These are phyloP conservation scores for Hybognathus amarus DNA, from an alignment of 2,797 vertebrate species.

Conservation along the genomic window DNA sequence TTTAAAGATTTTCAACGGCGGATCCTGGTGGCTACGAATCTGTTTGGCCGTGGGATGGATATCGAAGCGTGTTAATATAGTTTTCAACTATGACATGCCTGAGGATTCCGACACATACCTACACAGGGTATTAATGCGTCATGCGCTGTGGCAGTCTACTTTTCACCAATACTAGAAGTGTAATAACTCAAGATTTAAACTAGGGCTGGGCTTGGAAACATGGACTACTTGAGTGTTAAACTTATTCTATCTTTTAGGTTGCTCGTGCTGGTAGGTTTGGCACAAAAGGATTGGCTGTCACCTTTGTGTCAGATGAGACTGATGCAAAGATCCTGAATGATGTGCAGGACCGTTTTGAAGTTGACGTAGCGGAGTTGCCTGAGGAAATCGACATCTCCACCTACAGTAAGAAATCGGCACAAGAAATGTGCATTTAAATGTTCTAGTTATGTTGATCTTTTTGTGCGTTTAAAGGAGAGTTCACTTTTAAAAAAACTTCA, in stretches of 20 bases:
- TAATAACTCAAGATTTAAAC: background rate
- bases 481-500: too few species aligned
- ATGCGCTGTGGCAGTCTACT: background rate
- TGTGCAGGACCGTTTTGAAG: constrained; percentile 90
- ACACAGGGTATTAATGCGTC: constrained; percentile 70
- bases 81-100: constrained; percentile 88
- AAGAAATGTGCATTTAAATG: background rate
- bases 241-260: constrained; percentile 72
- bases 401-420: constrained; percentile 80
- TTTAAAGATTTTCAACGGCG: constrained; percentile 90
- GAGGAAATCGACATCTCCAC: constrained; percentile 92
- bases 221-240: background rate
- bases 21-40: constrained; percentile 88
- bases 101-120: constrained; percentile 81
- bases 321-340: constrained; percentile 90
- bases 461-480: background rate
- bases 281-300: constrained; percentile 87
- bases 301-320: constrained; percentile 87
- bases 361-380: constrained; percentile 88
- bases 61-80: constrained; percentile 90
- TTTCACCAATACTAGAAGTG: background rate
- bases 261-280: constrained; percentile 88
- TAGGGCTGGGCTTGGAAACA: background rate
- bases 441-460: background rate
- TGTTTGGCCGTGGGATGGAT: constrained; percentile 90